Conservation (phyloP, 2,888 invertebrate species). For the Lasioglossum marginatum region DNA sequence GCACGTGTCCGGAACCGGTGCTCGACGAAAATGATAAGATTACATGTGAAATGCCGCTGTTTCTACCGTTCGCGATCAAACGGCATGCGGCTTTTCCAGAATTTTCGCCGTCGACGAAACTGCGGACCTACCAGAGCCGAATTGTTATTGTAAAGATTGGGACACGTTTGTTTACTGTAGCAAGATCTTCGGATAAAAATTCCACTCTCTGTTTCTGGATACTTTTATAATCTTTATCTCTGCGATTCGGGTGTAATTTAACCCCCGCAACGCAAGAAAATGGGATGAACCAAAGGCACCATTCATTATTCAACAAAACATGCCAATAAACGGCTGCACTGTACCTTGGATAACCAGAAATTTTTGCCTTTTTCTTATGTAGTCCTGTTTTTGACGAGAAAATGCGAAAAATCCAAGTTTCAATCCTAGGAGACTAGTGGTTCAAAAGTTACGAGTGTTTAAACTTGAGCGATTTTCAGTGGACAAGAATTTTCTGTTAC, state of each 20-base stretch:
- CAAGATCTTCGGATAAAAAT: background rate
- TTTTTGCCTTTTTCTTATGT: no score
- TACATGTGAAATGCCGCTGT: background rate
- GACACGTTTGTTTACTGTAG: background rate
- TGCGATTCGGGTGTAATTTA: background rate
- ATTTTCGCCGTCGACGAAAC: background rate
- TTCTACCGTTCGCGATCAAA: background rate
- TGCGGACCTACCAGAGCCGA: no score
- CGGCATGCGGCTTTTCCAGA: background rate
- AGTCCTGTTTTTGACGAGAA: no score
- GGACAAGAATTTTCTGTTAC: no score
- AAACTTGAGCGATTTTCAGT: no score
- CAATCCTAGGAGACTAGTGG: no score
- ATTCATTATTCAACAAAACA: background rate
- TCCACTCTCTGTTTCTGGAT: background rate
- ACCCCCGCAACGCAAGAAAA: background rate
- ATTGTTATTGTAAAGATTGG: background rate
- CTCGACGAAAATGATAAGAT: constrained; percentile 1
- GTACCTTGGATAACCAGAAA: no score
- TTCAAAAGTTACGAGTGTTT: no score
- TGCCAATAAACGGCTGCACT: no score
- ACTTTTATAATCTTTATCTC: background rate
- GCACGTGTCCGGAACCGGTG: background rate
- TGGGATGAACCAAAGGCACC: background rate
- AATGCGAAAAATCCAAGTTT: no score